Conservation (phyloP, 2,888 invertebrate genomes). For the Empis livida region DNA sequence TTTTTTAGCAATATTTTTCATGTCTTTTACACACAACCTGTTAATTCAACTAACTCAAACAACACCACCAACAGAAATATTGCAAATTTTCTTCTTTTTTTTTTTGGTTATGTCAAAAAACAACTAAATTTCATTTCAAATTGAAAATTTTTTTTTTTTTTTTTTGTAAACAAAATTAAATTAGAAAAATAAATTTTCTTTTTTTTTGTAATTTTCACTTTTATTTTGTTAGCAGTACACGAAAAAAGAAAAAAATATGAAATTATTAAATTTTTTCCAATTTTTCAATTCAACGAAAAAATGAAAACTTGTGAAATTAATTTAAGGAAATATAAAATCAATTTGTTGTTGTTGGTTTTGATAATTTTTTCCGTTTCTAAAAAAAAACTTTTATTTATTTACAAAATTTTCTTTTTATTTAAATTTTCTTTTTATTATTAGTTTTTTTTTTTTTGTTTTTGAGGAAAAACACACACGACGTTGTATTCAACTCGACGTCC, state of each 20-base stretch:
- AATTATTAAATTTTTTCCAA: conserved; percentile 3
- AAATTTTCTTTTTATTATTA: conserved; percentile 8
- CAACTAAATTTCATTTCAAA: conserved; percentile 3
- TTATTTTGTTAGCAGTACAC: too few relatives aligned
- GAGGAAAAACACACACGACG: conserved; percentile 23
- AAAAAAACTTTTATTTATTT: background rate
- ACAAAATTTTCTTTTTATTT: conserved; percentile 3
- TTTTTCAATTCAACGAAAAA: too few relatives aligned
- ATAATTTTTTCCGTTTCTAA: too few relatives aligned
- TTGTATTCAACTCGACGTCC: conserved; percentile 36
- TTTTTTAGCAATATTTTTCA: too few relatives aligned
- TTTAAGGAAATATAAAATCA: too few relatives aligned
- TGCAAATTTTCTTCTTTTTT: too few relatives aligned
- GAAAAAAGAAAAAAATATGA: too few relatives aligned
- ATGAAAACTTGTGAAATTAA: background rate
- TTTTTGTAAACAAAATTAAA: background rate
- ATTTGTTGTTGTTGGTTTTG: too few relatives aligned
- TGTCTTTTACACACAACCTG: too few relatives aligned
- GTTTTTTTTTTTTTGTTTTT: conserved; percentile 6
- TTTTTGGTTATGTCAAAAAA: too few relatives aligned
- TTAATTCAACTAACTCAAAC: too few relatives aligned
- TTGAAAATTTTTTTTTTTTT: conserved; percentile 1
- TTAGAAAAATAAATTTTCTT: background rate
- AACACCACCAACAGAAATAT: too few relatives aligned
- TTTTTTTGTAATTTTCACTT: conserved; percentile 3